Evolutionary conservation across 2,797 vertebrate species (phyloP), one percentile per base, ranked within the genome.

Genomic region (Helarctos malayanus): DNA sequence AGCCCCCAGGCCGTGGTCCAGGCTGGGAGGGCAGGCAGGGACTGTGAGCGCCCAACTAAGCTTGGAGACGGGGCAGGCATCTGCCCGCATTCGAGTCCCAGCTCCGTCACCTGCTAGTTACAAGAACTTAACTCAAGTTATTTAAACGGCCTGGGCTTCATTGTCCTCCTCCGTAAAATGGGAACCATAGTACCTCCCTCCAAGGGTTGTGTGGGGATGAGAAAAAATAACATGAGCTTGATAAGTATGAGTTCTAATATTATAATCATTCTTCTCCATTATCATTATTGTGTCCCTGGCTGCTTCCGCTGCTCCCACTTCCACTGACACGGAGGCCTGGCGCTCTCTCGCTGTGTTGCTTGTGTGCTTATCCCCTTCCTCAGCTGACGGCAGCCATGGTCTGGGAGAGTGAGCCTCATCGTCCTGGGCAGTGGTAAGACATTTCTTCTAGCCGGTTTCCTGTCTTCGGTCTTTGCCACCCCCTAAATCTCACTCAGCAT

Each of bases 231-330:
- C 7, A n/a, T 6, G 35, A 59, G 54, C 89, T 83, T 23, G 54
- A 5, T 35, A 59, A 29, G 25, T 7, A 12, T 45, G 56, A 82
- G 15, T 19, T 35, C 54, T 87, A 5, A 32, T 41, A 9, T 32
- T n/a, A 18, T 47, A 29, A 13, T 27, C 2, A 16, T 59, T 71
- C 89, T 49, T 35, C 41, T 16, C 13, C 54, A 3, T 7, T 29
- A 5, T 11, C 32, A 11, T 8, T 29, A 7, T 29, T 23, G 29
- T 16, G 19, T 21, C 13, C 45, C n/a, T 0, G 0, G 19, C 6
- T 16, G 56, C 68, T 13, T 16, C 68, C 12, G 9, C 13, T 16
- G 32, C 5, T 18, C 45, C 12, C 79, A 59, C 7, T 1, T 7
- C 38, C 68, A 38, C 27, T 6, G n/a, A 73, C 15, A 5, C 3